Evolutionary conservation across 2,888 invertebrate genomes (phyloP), one percentile per base, ranked within the genome.

Genomic region (Brenthis ino): DNA sequence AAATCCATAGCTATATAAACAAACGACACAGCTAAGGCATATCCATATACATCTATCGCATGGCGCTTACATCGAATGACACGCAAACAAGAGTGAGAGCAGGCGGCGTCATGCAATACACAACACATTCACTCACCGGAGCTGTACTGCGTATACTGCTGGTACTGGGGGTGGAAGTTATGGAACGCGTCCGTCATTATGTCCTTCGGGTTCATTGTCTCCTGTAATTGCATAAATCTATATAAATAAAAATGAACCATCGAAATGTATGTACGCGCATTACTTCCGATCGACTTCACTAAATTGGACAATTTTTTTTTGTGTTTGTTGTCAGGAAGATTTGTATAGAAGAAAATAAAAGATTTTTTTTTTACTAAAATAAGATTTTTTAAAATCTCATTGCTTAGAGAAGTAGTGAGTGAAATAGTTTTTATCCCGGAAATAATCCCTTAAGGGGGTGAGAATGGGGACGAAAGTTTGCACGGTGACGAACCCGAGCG

Each of bases 151-250:
- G 99, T 99, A 93, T 99, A 99, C 90, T 99, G 99, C 90, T 99
- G 99, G 93, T 99, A 99, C 88, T 99, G 99, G 66, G 99, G 99
- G 94, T 99, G 99, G 95, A 99, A 99, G 93, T 99, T 99, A 93
- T 99, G 99, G 93, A 99, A 99, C 85, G 99, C 99, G 91, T 99
- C 99, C 82, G 99, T 99, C 99, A 99, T 99, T 89, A 99, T 99
- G 93, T 99, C 99, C 94, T 98, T 97, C 70, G 98, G 98, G 93
- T 98, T 98, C 97, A 98, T 98, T 47, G 98, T 98, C 95, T 98
- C 98, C 97, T 98, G 86, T 4, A 86, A 88, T 55, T 6, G 12
- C 12, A 13, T 43, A 14, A 28, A 12, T 6, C 3, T 13, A 8
- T 12, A 11, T 57, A 12, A 16, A 54, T 11, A 54, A 56, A 13